Conservation (phyloP, 2,113 vertebrate species). For the Gymnogyps californianus region DNA sequence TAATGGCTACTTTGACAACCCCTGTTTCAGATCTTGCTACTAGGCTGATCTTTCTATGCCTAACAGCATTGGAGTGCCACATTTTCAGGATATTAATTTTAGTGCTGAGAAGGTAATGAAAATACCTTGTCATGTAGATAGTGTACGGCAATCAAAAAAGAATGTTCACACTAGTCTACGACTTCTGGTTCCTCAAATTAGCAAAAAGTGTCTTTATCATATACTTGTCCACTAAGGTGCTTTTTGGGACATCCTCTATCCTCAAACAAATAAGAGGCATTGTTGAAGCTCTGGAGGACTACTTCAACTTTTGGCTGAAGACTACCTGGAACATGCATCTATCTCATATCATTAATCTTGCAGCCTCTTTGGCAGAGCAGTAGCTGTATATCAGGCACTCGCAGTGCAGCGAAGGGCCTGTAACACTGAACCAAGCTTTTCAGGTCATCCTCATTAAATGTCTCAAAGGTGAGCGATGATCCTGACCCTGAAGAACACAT, state of each 20-base stretch:
- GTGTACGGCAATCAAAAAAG: not conserved
- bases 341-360: not conserved
- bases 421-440: not conserved
- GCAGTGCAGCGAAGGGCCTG: not conserved
- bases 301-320: not conserved
- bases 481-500: not conserved
- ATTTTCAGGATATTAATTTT: not conserved
- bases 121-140: not conserved
- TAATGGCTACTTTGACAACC: not conserved
- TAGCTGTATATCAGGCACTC: not conserved
- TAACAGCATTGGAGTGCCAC: not conserved
- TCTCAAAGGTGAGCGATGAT: not conserved
- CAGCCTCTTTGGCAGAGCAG: not conserved
- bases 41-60: not conserved
- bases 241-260: not conserved
- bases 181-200: not conserved
- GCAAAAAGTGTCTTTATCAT: not conserved
- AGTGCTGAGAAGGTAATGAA: not conserved
- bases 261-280: not conserved
- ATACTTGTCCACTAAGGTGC: not conserved
- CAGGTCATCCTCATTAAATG: not conserved
- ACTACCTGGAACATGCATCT: not conserved
- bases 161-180: not conserved
- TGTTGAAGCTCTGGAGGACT: not conserved
- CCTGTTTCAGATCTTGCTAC: not conserved